phyloP scores from a whole-genome alignment of 2,113 vertebrate genomes.

The Martes martes region DNA sequence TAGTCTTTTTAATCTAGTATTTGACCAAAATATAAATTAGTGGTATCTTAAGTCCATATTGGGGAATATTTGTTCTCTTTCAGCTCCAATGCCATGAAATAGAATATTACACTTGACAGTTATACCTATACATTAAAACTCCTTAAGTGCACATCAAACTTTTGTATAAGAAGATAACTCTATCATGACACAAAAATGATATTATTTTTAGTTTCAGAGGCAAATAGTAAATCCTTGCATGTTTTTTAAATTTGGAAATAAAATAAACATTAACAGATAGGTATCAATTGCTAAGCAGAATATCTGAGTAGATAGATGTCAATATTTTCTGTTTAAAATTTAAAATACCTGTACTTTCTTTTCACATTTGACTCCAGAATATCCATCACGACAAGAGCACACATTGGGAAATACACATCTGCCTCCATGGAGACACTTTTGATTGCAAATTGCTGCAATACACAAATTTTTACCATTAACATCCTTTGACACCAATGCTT shows the following conservation, averaged over 20 bases:
- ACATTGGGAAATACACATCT: slow-evolving; percentile 87
- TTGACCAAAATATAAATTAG: slow-evolving; percentile 4
- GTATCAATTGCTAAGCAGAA: neutral
- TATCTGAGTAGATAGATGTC: neutral
- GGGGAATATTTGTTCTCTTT: neutral
- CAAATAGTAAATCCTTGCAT: neutral
- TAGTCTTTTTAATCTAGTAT: neutral
- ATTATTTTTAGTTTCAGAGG: neutral
- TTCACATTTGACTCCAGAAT: slow-evolving; percentile 86
- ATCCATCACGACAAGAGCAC: slow-evolving; percentile 88
- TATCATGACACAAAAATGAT: neutral
- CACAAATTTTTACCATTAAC: neutral
- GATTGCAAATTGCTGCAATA: slow-evolving; percentile 88
- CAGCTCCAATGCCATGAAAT: neutral
- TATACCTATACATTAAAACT: neutral
- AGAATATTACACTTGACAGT: neutral
- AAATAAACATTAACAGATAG: neutral
- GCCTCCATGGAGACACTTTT: slow-evolving; percentile 89
- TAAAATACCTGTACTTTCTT: slow-evolving; percentile 81
- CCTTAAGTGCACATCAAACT: neutral
- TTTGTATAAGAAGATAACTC: neutral
- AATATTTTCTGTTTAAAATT: neutral
- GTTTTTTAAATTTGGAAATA: slow-evolving; percentile 9
- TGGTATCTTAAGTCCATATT: neutral
- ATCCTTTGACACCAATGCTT: neutral